Evolutionary conservation across 2,888 invertebrate species (phyloP).

Genomic region (Tachina fera): DNA sequence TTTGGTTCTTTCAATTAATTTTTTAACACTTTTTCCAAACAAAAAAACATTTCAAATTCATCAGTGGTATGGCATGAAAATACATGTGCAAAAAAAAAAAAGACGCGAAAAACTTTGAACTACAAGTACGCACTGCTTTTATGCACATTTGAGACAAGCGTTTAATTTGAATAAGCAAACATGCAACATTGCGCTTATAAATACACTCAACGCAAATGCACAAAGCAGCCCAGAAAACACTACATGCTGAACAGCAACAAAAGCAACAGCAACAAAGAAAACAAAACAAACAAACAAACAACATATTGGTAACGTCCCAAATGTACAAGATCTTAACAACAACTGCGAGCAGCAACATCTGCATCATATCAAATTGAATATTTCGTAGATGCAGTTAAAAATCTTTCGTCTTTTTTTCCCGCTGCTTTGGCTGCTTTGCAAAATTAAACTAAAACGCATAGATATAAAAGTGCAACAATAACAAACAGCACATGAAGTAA

Average conservation of each 20-base stretch:
- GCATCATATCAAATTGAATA: constrained; percentile 61
- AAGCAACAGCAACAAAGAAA: not conserved
- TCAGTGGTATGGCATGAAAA: not conserved
- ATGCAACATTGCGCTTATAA: constrained; percentile 73
- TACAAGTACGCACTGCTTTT: constrained; percentile 23
- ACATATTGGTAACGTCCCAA: constrained; percentile 44
- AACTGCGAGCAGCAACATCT: constrained; percentile 55
- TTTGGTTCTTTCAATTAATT: constrained; percentile 37
- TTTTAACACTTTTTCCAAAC: constrained; percentile 38
- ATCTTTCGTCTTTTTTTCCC: constrained; percentile 32
- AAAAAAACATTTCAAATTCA: constrained; percentile 41
- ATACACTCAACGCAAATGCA: constrained; percentile 68
- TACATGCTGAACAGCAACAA: constrained; percentile 21
- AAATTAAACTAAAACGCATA: constrained; percentile 37
- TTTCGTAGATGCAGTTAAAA: constrained; percentile 58
- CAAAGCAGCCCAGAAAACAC: constrained; percentile 70
- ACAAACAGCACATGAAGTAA: constrained; percentile 23
- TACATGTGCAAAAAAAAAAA: not conserved
- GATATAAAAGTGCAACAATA: constrained; percentile 28
- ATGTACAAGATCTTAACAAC: constrained; percentile 54
- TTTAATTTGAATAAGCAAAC: constrained; percentile 74
- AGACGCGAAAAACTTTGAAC: constrained; percentile 3
- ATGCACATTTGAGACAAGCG: constrained; percentile 62
- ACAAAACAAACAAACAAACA: not conserved
- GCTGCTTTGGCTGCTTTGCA: not conserved